Conservation (phyloP, 2,888 invertebrate species). For the Sclerodermus sp. region DNA sequence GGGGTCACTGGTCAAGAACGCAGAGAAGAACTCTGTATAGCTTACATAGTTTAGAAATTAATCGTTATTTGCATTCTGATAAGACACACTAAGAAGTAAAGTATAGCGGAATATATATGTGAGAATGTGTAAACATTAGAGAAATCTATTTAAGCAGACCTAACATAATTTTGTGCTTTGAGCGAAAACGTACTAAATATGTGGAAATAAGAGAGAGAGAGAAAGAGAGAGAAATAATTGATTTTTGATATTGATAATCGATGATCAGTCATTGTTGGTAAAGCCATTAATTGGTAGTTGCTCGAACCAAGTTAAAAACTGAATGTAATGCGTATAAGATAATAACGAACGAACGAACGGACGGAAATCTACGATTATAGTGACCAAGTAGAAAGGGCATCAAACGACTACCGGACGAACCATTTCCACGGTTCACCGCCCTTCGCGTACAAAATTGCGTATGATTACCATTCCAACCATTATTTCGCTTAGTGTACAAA, state of each 20-base stretch:
- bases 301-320: constrained; percentile 26
- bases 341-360: constrained; percentile 29
- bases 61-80: too few species aligned
- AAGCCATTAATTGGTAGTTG: constrained; percentile 31
- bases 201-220: too few species aligned
- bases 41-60: too few species aligned
- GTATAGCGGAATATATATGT: too few species aligned
- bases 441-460: constrained; percentile 36
- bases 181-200: too few species aligned
- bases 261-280: too few species aligned
- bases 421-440: constrained; percentile 55
- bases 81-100: too few species aligned
- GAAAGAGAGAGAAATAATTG: too few species aligned
- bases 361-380: constrained; percentile 56
- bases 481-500: constrained; percentile 20
- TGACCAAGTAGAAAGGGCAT: constrained; percentile 47
- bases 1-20: constrained; percentile 1
- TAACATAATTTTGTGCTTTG: too few species aligned
- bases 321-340: constrained; percentile 40
- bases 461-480: constrained; percentile 34
- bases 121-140: too few species aligned
- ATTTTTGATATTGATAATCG: too few species aligned
- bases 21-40: constrained; percentile 7
- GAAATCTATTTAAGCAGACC: too few species aligned
- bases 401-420: constrained; percentile 50